Base-by-base conservation (phyloP, 2,888 invertebrate genomes). In the Pristionchus arcanus region DNA sequence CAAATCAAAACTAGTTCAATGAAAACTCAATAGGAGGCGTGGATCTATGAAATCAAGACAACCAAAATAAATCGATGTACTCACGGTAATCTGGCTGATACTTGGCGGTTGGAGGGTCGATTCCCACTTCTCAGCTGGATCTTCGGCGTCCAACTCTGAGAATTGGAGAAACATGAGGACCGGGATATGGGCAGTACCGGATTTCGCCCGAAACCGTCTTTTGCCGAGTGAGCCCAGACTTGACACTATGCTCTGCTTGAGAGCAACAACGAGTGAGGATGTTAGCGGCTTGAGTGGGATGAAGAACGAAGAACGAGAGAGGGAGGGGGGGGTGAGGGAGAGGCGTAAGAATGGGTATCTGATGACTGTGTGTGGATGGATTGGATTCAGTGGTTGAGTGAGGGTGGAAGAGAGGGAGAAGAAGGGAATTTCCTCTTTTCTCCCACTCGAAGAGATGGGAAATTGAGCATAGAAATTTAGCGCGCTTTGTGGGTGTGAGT, bases 121-220 rank as follows among this genome's bases (percentile, higher is more conserved):
- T 77, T 93, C 93, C 91, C 92, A 92, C 68, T 91, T 92, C 63
- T 93, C 93, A n/a, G 90, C 86, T 9, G 90, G 86, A 28, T 93
- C 93, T 85, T 93, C 93, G 63, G 91, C 85, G 81, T 92, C 93
- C 91, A 93, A 90, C 55, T 93, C 93, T 91, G 83, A 4, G 37
- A 86, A 66, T 63, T 25, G 21, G 66, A 37, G 37, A 34, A 66
- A 84, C 66, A 86, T 86, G 28, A 86, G 37, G n/a, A 77, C 77
- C 77, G 84, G 84, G 55, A 55, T 31, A 28, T 53, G n/a, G 28
- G 13, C 83, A 21, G 49, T 19, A 59, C 31, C 25, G 55, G 42
- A 16, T 55, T 37, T 59, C 31, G n/a, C 31, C 85, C 25, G 28
- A 31, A 37, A 25, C 37, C 74, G 74, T n/a, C 71, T 85, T 34